Evolutionary conservation across 1,140 invertebrate species (phyloP).

Genomic region (Branchinecta lynchi): DNA sequence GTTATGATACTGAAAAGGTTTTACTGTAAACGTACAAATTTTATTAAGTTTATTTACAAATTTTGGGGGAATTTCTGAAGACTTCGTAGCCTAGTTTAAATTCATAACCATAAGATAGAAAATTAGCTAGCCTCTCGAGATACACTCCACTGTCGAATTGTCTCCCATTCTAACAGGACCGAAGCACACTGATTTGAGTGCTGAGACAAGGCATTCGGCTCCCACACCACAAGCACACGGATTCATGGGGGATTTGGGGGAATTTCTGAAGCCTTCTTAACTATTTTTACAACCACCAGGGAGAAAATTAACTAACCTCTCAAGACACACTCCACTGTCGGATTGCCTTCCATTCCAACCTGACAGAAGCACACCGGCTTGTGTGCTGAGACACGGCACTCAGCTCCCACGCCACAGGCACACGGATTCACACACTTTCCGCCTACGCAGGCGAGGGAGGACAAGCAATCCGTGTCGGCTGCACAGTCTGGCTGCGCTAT

Average conservation of each 20-base stretch:
- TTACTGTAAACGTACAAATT: neutral
- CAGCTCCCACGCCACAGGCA: slow-evolving; percentile 50
- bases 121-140: too few species aligned
- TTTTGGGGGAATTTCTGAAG: too few species aligned
- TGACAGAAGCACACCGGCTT: slow-evolving; percentile 75
- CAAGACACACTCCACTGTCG: slow-evolving; percentile 47
- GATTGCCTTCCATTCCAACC: slow-evolving; percentile 74
- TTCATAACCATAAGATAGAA: too few species aligned
- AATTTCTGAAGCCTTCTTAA: too few species aligned
- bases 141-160: slow-evolving; percentile 62
- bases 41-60: too few species aligned
- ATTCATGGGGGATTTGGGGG: slow-evolving; percentile 31
- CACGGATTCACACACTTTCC: slow-evolving; percentile 61
- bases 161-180: slow-evolving; percentile 75
- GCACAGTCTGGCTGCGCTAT: slow-evolving; percentile 45
- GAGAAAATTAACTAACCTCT: too few species aligned
- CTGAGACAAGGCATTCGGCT: slow-evolving; percentile 49
- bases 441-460: slow-evolving; percentile 58
- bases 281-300: too few species aligned
- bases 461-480: slow-evolving; percentile 59
- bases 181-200: slow-evolving; percentile 67
- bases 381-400: slow-evolving; percentile 54
- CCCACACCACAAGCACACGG: slow-evolving; percentile 56
- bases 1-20: slow-evolving; percentile 13
- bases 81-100: too few species aligned